Evolutionary conservation across 2,113 vertebrate genomes (phyloP).

Genomic region (Suncus etruscus): DNA sequence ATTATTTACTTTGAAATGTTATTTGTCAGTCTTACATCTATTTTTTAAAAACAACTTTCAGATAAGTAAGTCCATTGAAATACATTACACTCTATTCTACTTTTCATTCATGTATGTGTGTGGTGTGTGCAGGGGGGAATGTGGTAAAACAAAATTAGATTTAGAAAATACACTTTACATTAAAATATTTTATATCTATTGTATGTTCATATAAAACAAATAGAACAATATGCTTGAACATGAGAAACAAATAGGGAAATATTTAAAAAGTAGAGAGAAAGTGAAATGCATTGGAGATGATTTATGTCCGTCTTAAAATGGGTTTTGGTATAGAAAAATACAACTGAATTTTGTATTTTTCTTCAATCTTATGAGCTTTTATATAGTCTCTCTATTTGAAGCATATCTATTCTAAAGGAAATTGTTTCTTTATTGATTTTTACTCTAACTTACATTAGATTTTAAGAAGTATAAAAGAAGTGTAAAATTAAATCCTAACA

Average conservation of each 20-base stretch:
- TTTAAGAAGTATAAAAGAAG: too few species aligned
- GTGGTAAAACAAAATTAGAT: conserved; percentile 13
- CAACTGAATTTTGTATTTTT: neutral
- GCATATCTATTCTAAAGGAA: neutral
- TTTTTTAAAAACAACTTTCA: neutral
- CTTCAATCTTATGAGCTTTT: neutral
- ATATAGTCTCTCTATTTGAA: neutral
- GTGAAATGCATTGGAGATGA: neutral
- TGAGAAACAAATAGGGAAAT: neutral
- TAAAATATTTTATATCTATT: neutral
- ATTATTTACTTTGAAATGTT: neutral
- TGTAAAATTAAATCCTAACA: too few species aligned
- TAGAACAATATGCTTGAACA: neutral
- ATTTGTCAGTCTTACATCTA: neutral
- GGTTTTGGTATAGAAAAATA: too few species aligned
- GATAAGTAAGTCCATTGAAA: neutral
- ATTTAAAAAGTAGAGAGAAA: neutral
- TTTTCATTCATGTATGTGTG: neutral
- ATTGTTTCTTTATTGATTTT: neutral
- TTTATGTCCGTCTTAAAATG: neutral
- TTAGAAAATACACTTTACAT: neutral
- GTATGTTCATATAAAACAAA: neutral
- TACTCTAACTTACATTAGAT: neutral
- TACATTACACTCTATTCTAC: neutral
- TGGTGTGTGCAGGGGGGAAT: too few species aligned